phyloP scores from a whole-genome alignment of 1,140 invertebrate genomes.

The Aleiodes sp. region DNA sequence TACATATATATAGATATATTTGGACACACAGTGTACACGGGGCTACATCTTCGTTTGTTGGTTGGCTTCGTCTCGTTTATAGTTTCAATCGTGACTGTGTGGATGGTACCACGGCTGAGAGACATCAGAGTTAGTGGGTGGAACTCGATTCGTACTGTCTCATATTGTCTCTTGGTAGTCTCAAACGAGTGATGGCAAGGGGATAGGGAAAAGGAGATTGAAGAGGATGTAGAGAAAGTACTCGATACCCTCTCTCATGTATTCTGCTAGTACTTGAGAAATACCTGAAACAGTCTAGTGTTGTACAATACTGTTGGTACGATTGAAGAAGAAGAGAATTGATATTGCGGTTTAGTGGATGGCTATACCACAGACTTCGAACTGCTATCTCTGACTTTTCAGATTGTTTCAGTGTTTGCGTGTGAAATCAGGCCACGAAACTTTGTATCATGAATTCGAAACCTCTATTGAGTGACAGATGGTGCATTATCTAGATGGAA shows the following conservation, averaged over 20 bases:
- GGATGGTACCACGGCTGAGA: not conserved
- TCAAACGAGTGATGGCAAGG: too few relatives aligned
- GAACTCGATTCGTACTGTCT: slow-evolving; percentile 41
- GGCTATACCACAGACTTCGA: slow-evolving; percentile 28
- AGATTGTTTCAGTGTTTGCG: slow-evolving; percentile 16
- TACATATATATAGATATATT: too few relatives aligned
- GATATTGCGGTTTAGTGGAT: slow-evolving; percentile 50
- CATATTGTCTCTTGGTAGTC: not conserved
- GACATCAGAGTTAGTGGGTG: slow-evolving; percentile 32
- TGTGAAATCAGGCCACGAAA: slow-evolving; percentile 19
- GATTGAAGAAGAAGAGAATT: slow-evolving; percentile 46
- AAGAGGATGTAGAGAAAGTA: not conserved
- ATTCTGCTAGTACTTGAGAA: slow-evolving; percentile 36
- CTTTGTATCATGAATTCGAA: not conserved
- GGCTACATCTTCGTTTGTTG: not conserved
- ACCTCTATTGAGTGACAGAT: not conserved
- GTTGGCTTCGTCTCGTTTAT: slow-evolving; percentile 6
- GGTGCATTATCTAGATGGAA: too few relatives aligned
- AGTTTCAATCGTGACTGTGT: slow-evolving; percentile 2
- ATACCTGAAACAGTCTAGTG: slow-evolving; percentile 33
- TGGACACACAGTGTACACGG: not conserved
- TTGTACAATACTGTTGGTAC: too few relatives aligned
- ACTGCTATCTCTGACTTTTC: slow-evolving; percentile 3
- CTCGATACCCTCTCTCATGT: slow-evolving; percentile 45
- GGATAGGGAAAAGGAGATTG: not conserved